phyloP scores from a whole-genome alignment of 2,113 vertebrate species.

The Notothenia coriiceps region DNA sequence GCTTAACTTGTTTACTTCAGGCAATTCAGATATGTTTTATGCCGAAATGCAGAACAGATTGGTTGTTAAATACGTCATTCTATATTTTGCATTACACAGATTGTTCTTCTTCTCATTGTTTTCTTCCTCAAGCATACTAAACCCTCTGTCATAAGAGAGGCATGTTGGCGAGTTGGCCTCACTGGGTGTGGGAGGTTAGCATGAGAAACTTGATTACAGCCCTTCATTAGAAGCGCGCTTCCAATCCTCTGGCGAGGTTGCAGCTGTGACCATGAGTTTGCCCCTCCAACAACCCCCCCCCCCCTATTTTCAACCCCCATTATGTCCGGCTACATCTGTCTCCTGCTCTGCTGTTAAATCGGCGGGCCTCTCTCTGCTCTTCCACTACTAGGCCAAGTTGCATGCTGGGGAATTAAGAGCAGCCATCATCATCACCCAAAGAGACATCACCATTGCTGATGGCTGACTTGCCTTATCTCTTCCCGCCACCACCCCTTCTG shows the following conservation, averaged over 20 bases:
- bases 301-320: constrained; percentile 45
- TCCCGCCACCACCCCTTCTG: constrained; percentile 57
- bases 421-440: constrained; percentile 59
- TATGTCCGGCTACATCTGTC: constrained; percentile 70
- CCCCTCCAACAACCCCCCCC: not conserved
- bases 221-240: constrained; percentile 66
- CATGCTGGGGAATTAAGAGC: constrained; percentile 49
- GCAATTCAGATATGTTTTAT: constrained; percentile 7
- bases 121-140: constrained; percentile 28
- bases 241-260: constrained; percentile 65
- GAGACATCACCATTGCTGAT: constrained; percentile 57
- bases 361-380: constrained; percentile 39
- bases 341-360: constrained; percentile 46
- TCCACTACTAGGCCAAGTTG: constrained; percentile 61
- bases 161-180: constrained; percentile 66
- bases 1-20: constrained; percentile 24
- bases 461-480: constrained; percentile 64
- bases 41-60: constrained; percentile 47
- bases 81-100: constrained; percentile 19
- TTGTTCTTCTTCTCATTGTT: constrained; percentile 38
- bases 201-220: constrained; percentile 75
- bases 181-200: constrained; percentile 74
- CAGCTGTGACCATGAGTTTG: constrained; percentile 71
- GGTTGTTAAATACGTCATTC: constrained; percentile 36
- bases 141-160: constrained; percentile 65